Base-by-base conservation (phyloP, 2,113 vertebrate species). In the Nyctibius bracteatus region DNA sequence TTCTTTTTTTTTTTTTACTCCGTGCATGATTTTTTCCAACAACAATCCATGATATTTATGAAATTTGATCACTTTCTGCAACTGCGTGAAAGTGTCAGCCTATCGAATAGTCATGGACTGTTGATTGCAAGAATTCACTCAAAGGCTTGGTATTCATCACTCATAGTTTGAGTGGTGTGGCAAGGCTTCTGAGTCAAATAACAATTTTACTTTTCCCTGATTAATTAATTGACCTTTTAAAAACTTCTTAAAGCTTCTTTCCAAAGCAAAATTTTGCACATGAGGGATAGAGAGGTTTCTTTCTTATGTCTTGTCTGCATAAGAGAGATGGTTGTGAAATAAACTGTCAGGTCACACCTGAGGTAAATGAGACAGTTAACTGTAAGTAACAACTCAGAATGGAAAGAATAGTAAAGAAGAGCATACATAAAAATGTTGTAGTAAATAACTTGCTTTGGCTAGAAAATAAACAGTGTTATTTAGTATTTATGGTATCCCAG, bases 211-310 rank as follows among this genome's bases (percentile, higher is more conserved):
- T 95, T 95, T 95, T 81, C 55, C 65, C 71, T 96, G 94, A 95
- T 90, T 96, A 94, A 96, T 97, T 96, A 97, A 96, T 94, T 90
- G 94, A 96, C 94, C 96, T 96, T 96, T 96, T 84, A 93, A 93
- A 92, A 94, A 94, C 88, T 90, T 92, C 87, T 95, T 86, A 79
- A 82, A 84, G 51, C 78, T 92, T 72, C 58, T 90, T 92, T 80
- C 58, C 58, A 73, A 88, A 90, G 31, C 71, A 91, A 86, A 96
- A 96, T 96, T 94, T 91, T 90, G 37, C 58, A 80, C 70, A 52
- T 90, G 86, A 96, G 77, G 78, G 59, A 87, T 27, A 77, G 54
- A 83, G 46, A 82, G n/a, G 21, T 73, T 90, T 77, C 74, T 90
- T 86, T 82, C 74, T 73, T 78, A 3, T 10, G 20, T 63, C 55